phyloP scores from a whole-genome alignment of 2,888 invertebrate genomes.

The Eurytoma californica region DNA sequence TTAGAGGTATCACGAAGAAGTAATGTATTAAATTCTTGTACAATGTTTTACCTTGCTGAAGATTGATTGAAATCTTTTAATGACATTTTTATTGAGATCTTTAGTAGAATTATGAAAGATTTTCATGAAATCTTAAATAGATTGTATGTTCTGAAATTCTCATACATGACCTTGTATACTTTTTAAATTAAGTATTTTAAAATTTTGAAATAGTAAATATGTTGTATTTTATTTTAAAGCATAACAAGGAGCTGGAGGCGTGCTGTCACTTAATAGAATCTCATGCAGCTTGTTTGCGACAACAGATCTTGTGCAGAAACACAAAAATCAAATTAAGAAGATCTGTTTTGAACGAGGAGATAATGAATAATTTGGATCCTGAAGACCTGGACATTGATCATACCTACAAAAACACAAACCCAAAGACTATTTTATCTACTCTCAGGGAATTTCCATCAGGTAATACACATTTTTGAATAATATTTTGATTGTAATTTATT shows the following conservation, averaged over 20 bases:
- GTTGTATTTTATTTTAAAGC: constrained; percentile 53
- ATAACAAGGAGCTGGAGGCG: constrained; percentile 64
- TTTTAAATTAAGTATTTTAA: too few species aligned
- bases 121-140: too few species aligned
- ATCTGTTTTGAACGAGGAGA: constrained; percentile 51
- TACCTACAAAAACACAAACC: constrained; percentile 45
- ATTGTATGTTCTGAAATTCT: too few species aligned
- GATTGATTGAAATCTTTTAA: too few species aligned
- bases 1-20: too few species aligned
- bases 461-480: constrained; percentile 48
- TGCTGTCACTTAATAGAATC: constrained; percentile 68
- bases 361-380: constrained; percentile 63
- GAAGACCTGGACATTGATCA: constrained; percentile 52
- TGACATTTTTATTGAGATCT: too few species aligned
- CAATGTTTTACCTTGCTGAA: too few species aligned
- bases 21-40: too few species aligned
- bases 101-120: too few species aligned
- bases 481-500: not conserved
- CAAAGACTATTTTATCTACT: constrained; percentile 59
- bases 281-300: constrained; percentile 68
- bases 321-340: constrained; percentile 64
- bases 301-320: constrained; percentile 66
- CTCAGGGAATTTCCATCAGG: constrained; percentile 68
- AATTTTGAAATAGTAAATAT: too few species aligned
- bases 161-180: too few species aligned